These are phyloP conservation scores for Crax fasciolata DNA, from an alignment of 2,797 vertebrate genomes.

Conservation along the genomic window DNA sequence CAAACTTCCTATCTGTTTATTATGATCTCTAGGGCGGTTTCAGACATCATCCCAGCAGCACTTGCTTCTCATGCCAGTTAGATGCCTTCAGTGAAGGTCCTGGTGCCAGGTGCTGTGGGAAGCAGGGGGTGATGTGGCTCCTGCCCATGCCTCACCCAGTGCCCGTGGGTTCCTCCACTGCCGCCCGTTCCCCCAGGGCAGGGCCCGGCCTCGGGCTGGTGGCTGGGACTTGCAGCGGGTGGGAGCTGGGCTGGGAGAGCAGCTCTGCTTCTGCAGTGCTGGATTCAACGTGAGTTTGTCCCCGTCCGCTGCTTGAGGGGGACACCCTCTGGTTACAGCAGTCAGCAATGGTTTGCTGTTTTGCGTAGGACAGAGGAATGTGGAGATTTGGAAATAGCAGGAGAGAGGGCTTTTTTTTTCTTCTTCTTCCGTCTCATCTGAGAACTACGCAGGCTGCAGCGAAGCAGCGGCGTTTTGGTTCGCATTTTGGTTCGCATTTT, in stretches of 20 bases:
- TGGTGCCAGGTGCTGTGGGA: neutral
- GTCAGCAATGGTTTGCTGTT: neutral
- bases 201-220: neutral
- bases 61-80: neutral
- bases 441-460: constrained; percentile 9
- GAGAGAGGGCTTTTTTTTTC: neutral
- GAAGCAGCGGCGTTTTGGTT: neutral
- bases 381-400: neutral
- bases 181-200: neutral
- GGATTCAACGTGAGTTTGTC: neutral
- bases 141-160: neutral
- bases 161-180: rapidly evolving
- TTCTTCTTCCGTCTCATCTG: neutral
- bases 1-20: neutral
- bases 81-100: neutral
- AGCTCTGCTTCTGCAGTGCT: rapidly evolving
- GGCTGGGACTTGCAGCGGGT: rapidly evolving
- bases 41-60: rapidly evolving
- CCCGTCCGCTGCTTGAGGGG: rapidly evolving
- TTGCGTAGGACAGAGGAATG: neutral
- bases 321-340: neutral
- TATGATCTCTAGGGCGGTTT: neutral
- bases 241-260: rapidly evolving
- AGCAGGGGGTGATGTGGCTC: neutral
- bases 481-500: too few species aligned